Conservation (phyloP, 2,113 vertebrate genomes). For the Asarcornis scutulata region DNA sequence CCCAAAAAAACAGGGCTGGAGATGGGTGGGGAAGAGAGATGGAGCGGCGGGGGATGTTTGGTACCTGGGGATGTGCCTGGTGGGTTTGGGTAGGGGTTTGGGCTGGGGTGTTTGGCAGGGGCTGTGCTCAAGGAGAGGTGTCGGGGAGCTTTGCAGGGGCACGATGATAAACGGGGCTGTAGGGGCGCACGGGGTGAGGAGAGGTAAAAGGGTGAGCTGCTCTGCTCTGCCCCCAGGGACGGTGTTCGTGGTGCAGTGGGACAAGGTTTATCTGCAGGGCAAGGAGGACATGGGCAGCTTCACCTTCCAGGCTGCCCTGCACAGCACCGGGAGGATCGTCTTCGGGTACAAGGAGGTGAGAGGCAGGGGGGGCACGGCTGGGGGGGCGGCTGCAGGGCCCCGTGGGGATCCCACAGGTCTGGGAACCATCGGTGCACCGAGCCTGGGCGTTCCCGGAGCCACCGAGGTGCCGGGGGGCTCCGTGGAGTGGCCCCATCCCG, state of each 20-base stretch:
- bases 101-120: neutral
- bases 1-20: accelerated
- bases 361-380: neutral
- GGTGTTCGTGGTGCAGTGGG: slow-evolving; percentile 93
- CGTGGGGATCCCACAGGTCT: neutral
- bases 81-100: neutral
- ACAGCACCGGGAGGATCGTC: slow-evolving; percentile 85
- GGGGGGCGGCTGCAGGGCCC: too few relatives aligned
- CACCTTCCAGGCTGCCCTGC: slow-evolving; percentile 91
- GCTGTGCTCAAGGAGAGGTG: too few relatives aligned
- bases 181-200: neutral
- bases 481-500: neutral
- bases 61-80: accelerated
- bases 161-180: accelerated
- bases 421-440: accelerated
- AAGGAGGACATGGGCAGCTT: slow-evolving; percentile 86
- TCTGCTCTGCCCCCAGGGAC: slow-evolving; percentile 77
- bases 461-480: neutral
- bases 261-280: slow-evolving; percentile 86
- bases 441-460: neutral
- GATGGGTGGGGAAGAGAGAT: neutral
- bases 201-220: accelerated
- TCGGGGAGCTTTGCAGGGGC: accelerated
- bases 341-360: slow-evolving; percentile 93
- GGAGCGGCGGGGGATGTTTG: neutral